phyloP scores from a whole-genome alignment of 2,113 vertebrate genomes.

The Mugil cephalus region DNA sequence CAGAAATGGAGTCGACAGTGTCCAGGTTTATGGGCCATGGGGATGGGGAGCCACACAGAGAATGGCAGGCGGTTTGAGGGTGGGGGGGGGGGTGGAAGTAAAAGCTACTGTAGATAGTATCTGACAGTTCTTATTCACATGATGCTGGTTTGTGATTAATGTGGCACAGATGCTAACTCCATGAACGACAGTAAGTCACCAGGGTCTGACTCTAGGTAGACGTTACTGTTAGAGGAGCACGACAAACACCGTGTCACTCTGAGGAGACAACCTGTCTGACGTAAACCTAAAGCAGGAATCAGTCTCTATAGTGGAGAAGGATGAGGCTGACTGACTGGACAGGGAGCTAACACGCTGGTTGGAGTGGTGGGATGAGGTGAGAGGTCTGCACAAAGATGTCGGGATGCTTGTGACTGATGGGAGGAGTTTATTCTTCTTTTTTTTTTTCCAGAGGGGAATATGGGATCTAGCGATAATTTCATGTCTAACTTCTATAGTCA shows the following conservation, averaged over 20 bases:
- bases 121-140: not conserved
- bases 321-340: not conserved
- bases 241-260: no score
- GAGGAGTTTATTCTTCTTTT: not conserved
- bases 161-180: no score
- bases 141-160: not conserved
- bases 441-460: conserved; percentile 17
- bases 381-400: conserved; percentile 26
- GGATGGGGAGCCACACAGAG: conserved; percentile 27
- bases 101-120: conserved; percentile 3
- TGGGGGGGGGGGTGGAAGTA: not conserved
- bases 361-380: conserved; percentile 44
- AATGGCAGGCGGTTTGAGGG: conserved; percentile 15
- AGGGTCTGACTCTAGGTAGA: no score
- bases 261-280: not conserved
- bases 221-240: not conserved
- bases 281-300: conserved; percentile 11
- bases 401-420: conserved; percentile 61
- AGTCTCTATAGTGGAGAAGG: no score
- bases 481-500: conserved; percentile 36
- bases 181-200: no score
- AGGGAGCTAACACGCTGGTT: conserved; percentile 18
- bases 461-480: not conserved
- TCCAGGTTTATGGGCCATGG: conserved; percentile 37
- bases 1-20: conserved; percentile 22